Conservation (phyloP, 2,113 vertebrate species). For the Glaucidium brasilianum region DNA sequence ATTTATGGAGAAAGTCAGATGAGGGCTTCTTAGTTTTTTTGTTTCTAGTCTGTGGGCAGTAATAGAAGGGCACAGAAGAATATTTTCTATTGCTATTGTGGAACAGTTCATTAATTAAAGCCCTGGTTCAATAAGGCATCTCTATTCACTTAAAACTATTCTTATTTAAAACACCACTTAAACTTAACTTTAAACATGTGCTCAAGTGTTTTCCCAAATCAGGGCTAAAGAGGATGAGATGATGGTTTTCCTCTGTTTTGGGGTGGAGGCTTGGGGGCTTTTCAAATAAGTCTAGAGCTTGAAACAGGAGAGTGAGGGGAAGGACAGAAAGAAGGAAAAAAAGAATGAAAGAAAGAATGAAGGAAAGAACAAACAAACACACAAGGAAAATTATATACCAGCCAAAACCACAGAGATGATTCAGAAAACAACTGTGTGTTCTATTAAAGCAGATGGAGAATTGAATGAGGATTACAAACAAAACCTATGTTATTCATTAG, state of each 20-base stretch:
- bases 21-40: neutral
- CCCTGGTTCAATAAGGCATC: neutral
- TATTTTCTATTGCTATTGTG: neutral
- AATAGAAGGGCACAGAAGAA: neutral
- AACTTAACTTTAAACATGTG: neutral
- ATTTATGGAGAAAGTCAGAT: neutral
- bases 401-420: slow-evolving; percentile 60
- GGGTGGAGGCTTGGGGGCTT: neutral
- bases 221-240: neutral
- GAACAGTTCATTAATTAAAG: neutral
- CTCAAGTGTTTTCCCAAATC: neutral
- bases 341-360: neutral
- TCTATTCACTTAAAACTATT: neutral
- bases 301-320: neutral
- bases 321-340: neutral
- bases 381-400: slow-evolving; percentile 26
- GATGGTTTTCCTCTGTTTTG: neutral
- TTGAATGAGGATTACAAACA: slow-evolving; percentile 21
- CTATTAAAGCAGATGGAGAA: slow-evolving; percentile 47
- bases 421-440: slow-evolving; percentile 62
- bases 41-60: neutral
- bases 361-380: neutral
- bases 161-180: neutral
- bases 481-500: slow-evolving; percentile 46
- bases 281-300: neutral